A percentile compares a stretch with the other conserved stretches of the same genome.
These are phyloP conservation scores for Oncorhynchus keta DNA, from an alignment of 2,113 vertebrate species.

Conservation along the genomic window DNA sequence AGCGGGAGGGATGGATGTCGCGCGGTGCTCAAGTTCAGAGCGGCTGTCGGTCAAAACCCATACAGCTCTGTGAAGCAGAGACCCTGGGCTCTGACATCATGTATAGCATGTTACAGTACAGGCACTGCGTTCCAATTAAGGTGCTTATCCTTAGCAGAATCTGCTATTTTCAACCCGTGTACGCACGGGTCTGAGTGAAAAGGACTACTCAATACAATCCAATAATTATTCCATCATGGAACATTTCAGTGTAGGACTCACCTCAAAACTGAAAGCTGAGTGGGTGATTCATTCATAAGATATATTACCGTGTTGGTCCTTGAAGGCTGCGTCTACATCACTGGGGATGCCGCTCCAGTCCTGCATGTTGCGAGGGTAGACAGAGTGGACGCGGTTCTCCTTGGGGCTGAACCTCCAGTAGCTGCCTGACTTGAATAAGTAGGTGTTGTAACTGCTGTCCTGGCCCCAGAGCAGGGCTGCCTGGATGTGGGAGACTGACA, in stretches of 20 bases:
- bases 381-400: constrained; percentile 73
- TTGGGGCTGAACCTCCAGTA: constrained; percentile 86
- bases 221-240: neutral
- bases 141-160: no score
- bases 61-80: no score
- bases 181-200: no score
- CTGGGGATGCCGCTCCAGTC: constrained; percentile 86
- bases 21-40: no score
- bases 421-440: constrained; percentile 81
- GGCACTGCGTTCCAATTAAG: no score
- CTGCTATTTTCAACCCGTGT: no score
- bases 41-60: no score
- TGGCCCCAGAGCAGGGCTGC: constrained; percentile 86
- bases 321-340: constrained; percentile 82
- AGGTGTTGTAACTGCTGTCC: constrained; percentile 81
- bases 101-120: no score
- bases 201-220: neutral
- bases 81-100: no score
- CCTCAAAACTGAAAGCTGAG: neutral
- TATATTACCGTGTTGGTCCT: constrained; percentile 81
- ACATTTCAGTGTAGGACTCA: no score
- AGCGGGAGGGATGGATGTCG: no score
- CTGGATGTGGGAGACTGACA: constrained; percentile 73
- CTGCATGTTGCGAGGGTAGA: constrained; percentile 74
- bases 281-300: neutral